Percentiles rank a stretch among this genome's conserved stretches.
Conservation (phyloP, 2,888 invertebrate genomes). For the Agriopis aurantiaria region DNA sequence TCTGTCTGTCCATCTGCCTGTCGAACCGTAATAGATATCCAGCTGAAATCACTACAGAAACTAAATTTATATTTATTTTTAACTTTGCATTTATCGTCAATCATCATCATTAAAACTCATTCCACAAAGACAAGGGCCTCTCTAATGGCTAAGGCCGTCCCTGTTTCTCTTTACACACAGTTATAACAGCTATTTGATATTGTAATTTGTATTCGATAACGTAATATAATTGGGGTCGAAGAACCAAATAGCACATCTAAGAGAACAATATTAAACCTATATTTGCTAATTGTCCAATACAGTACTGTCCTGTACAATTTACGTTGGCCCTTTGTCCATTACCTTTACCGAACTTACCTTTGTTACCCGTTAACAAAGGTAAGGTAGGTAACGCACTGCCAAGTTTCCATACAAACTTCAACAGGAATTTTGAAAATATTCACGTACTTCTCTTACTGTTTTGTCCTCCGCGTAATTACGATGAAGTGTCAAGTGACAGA, state of each 20-base stretch:
- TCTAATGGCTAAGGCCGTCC: no score
- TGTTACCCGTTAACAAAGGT: not conserved
- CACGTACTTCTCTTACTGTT: no score
- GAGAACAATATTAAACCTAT: slow-evolving; percentile 1
- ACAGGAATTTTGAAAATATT: no score
- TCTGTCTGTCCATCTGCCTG: no score
- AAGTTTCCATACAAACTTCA: not conserved
- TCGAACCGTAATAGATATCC: no score
- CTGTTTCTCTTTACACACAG: not conserved
- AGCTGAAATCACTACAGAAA: no score
- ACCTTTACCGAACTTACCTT: not conserved
- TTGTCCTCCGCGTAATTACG: no score
- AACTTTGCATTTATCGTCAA: no score
- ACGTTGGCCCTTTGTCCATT: not conserved
- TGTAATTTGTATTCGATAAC: slow-evolving; percentile 1
- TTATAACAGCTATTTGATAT: not conserved
- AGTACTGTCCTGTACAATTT: not conserved
- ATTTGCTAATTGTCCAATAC: slow-evolving; percentile 15
- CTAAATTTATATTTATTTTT: no score
- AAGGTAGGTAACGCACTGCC: not conserved
- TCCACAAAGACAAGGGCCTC: no score
- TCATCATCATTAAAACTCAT: no score
- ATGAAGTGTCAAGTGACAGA: no score
- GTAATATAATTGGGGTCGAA: not conserved
- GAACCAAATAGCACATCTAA: slow-evolving; percentile 1